These are phyloP conservation scores for Luperina nickerlii DNA, from an alignment of 2,888 invertebrate genomes.

Conservation along the genomic window DNA sequence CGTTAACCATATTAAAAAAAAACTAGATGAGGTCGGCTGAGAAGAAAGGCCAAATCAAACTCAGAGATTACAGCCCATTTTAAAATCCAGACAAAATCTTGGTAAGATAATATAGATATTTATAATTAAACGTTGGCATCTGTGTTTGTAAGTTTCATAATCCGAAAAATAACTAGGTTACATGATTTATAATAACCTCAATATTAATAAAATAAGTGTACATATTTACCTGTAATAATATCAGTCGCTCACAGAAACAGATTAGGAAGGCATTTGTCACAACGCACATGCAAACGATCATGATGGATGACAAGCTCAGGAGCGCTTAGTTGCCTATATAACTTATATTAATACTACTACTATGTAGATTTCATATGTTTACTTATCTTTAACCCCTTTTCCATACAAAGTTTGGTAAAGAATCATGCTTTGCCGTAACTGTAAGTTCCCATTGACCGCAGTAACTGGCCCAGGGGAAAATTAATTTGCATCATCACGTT, in stretches of 20 bases:
- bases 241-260: constrained; percentile 67
- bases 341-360: constrained; percentile 20
- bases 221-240: constrained; percentile 66
- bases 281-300: constrained; percentile 79
- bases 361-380: constrained; percentile 21
- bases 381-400: background rate
- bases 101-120: too few relatives aligned
- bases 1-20: too few relatives aligned
- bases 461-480: background rate
- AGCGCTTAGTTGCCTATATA: constrained; percentile 54
- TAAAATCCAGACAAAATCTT: too few relatives aligned
- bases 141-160: background rate
- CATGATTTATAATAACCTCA: background rate
- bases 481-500: background rate
- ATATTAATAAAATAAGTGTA: constrained; percentile 53
- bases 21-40: too few relatives aligned
- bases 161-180: background rate
- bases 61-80: too few relatives aligned
- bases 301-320: constrained; percentile 76
- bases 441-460: background rate
- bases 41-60: too few relatives aligned
- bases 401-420: background rate
- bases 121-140: background rate
- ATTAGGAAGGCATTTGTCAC: constrained; percentile 84
- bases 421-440: background rate